These are phyloP conservation scores for Lasioglossum marginatum DNA, from an alignment of 2,888 invertebrate genomes.

Conservation along the genomic window DNA sequence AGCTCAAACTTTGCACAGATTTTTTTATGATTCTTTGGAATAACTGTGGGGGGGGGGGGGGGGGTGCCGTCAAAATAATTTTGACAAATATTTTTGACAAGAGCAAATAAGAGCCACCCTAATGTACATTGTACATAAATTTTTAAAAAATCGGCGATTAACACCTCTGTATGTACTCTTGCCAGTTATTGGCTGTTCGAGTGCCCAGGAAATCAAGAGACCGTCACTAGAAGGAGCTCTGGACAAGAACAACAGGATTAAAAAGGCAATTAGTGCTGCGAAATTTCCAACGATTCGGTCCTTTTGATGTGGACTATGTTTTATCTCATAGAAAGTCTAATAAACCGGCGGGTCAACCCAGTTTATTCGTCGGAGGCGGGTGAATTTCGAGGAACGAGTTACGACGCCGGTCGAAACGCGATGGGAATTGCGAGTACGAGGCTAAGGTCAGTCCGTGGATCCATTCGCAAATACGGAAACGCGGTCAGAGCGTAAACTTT, in stretches of 20 bases:
- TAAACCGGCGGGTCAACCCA: background rate
- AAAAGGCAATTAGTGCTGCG: background rate
- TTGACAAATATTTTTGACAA: too few species aligned
- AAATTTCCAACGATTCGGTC: background rate
- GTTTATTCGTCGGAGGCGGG: background rate
- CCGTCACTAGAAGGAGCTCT: too few species aligned
- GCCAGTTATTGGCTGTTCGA: background rate
- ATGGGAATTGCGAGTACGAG: background rate
- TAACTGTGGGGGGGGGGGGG: too few species aligned
- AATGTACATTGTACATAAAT: too few species aligned
- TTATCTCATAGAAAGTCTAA: background rate
- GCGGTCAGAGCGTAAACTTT: conserved; percentile 29
- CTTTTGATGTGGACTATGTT: background rate
- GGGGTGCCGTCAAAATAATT: too few species aligned
- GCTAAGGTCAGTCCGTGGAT: conserved; percentile 18
- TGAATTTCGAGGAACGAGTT: conserved; percentile 2
- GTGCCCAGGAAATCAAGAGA: background rate
- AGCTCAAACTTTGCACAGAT: too few species aligned
- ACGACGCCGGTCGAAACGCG: background rate
- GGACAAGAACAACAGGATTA: background rate
- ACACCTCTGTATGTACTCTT: background rate
- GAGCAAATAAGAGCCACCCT: too few species aligned
- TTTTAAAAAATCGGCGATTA: background rate
- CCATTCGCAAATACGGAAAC: conserved; percentile 19
- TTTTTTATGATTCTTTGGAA: too few species aligned